These are phyloP conservation scores for Drosophila prolongata DNA, from an alignment of 2,888 invertebrate species.

Conservation along the genomic window DNA sequence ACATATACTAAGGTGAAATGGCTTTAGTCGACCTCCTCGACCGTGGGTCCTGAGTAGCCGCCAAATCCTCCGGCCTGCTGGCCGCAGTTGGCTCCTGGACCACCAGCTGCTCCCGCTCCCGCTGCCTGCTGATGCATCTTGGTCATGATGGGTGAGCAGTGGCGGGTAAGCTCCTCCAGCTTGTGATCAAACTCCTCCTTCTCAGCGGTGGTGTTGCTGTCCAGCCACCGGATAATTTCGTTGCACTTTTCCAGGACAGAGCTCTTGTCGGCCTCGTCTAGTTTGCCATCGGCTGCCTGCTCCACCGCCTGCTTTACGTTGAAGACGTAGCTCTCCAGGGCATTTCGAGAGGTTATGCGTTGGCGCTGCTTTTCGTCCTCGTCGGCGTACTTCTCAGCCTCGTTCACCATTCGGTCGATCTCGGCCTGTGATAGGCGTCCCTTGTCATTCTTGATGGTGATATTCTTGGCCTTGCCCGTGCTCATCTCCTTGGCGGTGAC, in stretches of 20 bases:
- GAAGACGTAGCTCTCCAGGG: slow-evolving; percentile 89
- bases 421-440: slow-evolving; percentile 92
- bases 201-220: slow-evolving; percentile 90
- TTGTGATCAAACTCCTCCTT: slow-evolving; percentile 89
- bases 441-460: slow-evolving; percentile 93
- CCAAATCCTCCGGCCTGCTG: slow-evolving; percentile 88
- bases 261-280: slow-evolving; percentile 89
- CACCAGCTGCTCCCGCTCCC: slow-evolving; percentile 76
- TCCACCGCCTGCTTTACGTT: slow-evolving; percentile 89
- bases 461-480: slow-evolving; percentile 89
- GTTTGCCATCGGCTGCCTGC: slow-evolving; percentile 86
- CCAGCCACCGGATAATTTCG: slow-evolving; percentile 90
- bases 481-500: slow-evolving; percentile 91
- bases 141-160: slow-evolving; percentile 86
- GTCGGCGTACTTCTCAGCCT: slow-evolving; percentile 90
- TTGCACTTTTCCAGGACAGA: slow-evolving; percentile 87
- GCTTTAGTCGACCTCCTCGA: slow-evolving; percentile 80
- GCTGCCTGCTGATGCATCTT: slow-evolving; percentile 85
- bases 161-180: slow-evolving; percentile 77
- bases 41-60: slow-evolving; percentile 85
- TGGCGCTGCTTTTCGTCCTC: slow-evolving; percentile 90
- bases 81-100: slow-evolving; percentile 64
- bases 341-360: slow-evolving; percentile 89
- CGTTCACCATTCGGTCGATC: slow-evolving; percentile 91
- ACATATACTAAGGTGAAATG: slow-evolving; percentile 4